A percentile compares a stretch with the other conserved stretches of the same genome.
Conservation (phyloP, 2,797 vertebrate species). For the Lacerta bilineata region DNA sequence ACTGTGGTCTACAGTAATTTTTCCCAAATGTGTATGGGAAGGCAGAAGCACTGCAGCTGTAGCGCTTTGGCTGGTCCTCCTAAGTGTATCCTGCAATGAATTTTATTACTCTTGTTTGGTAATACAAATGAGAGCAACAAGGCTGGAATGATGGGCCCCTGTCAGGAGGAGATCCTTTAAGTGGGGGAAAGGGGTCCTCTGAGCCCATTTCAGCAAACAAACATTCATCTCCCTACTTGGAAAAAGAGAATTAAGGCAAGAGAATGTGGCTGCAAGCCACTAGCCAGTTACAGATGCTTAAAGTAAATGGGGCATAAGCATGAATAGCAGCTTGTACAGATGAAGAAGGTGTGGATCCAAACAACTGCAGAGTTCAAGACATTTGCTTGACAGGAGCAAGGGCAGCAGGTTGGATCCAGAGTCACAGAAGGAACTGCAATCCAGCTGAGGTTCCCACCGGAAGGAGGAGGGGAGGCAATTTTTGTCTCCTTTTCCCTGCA, state of each 20-base stretch:
- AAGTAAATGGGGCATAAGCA: neutral
- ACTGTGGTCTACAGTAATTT: slow-evolving; percentile 38
- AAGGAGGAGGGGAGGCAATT: neutral
- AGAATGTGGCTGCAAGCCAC: neutral
- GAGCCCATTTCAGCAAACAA: neutral
- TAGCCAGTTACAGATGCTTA: neutral
- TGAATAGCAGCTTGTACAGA: neutral
- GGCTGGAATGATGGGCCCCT: slow-evolving; percentile 12
- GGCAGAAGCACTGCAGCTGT: slow-evolving; percentile 27
- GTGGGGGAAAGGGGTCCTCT: neutral
- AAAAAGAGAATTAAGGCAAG: neutral
- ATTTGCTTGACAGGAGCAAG: neutral
- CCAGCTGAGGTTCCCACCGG: neutral
- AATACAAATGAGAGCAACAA: slow-evolving; percentile 42
- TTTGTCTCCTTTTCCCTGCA: neutral
- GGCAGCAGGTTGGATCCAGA: neutral
- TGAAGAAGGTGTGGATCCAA: neutral
- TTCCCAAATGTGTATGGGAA: slow-evolving; percentile 30
- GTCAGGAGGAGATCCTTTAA: slow-evolving; percentile 8
- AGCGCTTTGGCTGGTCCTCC: slow-evolving; percentile 35
- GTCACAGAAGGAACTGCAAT: neutral
- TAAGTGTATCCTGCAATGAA: slow-evolving; percentile 45
- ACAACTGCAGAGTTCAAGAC: neutral
- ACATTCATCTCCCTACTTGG: neutral
- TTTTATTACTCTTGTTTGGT: slow-evolving; percentile 43